phyloP scores from a whole-genome alignment of 2,113 vertebrate genomes.

The Hirundichthys speculiger region DNA sequence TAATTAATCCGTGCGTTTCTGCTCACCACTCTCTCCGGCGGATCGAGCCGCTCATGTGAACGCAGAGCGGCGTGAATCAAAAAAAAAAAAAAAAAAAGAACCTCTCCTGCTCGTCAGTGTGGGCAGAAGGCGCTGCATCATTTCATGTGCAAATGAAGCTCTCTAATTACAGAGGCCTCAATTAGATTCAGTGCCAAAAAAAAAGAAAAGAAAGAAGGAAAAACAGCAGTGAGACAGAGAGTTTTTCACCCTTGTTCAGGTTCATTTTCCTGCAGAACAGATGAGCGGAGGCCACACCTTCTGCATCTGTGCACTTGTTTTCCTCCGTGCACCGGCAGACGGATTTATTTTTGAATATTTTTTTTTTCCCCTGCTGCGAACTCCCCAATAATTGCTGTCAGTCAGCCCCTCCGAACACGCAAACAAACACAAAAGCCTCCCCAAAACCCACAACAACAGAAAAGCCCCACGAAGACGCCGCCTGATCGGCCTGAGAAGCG shows the following conservation, averaged over 20 bases:
- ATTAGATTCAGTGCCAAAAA: slow-evolving; percentile 27
- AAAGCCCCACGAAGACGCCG: slow-evolving; percentile 14
- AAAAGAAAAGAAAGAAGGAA: slow-evolving; percentile 6
- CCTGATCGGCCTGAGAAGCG: slow-evolving; percentile 14
- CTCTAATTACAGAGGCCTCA: slow-evolving; percentile 50
- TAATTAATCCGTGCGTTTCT: neutral
- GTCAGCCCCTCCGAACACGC: slow-evolving; percentile 61
- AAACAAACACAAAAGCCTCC: slow-evolving; percentile 58
- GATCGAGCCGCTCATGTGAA: slow-evolving; percentile 20
- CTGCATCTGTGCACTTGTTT: slow-evolving; percentile 1
- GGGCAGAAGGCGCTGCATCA: slow-evolving; percentile 37
- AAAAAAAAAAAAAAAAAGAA: too few relatives aligned
- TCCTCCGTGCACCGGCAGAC: neutral
- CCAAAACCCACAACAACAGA: slow-evolving; percentile 40
- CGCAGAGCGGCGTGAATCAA: slow-evolving; percentile 5
- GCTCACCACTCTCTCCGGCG: slow-evolving; percentile 9
- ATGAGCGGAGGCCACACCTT: slow-evolving; percentile 13
- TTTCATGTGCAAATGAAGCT: slow-evolving; percentile 59
- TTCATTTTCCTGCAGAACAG: slow-evolving; percentile 14
- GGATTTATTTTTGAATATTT: slow-evolving; percentile 10
- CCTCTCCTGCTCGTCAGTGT: slow-evolving; percentile 26
- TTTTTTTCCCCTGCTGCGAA: slow-evolving; percentile 27
- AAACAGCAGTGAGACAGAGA: slow-evolving; percentile 13
- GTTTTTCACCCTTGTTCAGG: neutral
- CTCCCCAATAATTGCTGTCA: slow-evolving; percentile 67